Conservation (phyloP, 2,113 vertebrate species). For the Cricetomys ansorgei region DNA sequence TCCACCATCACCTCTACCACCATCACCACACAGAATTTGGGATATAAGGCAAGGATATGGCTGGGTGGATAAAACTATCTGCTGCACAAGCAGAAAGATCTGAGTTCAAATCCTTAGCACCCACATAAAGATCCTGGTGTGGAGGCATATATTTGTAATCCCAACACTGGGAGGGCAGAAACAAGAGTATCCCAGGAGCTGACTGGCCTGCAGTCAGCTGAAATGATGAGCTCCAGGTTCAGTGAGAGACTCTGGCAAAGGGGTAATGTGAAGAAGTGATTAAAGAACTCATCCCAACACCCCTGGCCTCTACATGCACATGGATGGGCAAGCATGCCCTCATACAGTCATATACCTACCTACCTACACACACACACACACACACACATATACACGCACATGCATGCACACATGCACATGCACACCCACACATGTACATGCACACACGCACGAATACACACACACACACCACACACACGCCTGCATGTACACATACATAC, state of each 20-base stretch:
- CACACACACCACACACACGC: too few species aligned
- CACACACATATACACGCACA: too few species aligned
- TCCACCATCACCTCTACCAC: too few species aligned
- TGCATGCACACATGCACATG: not conserved
- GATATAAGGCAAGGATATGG: not conserved
- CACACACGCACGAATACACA: too few species aligned
- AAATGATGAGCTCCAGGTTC: not conserved
- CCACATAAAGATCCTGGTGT: not conserved
- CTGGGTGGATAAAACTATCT: not conserved
- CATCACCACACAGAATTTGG: not conserved
- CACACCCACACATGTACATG: too few species aligned
- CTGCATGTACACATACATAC: too few species aligned
- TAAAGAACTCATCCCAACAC: not conserved
- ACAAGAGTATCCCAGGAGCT: not conserved
- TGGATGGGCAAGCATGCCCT: too few species aligned
- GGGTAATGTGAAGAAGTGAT: not conserved
- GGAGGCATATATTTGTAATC: not conserved
- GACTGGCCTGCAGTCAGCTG: not conserved
- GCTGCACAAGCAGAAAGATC: not conserved
- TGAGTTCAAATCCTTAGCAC: not conserved
- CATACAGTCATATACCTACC: too few species aligned
- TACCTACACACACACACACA: too few species aligned
- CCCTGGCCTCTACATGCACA: not conserved
- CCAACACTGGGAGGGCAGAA: not conserved
- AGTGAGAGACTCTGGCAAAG: not conserved